Base-by-base conservation (phyloP, 2,797 vertebrate species). In the Diplodus sargus region DNA sequence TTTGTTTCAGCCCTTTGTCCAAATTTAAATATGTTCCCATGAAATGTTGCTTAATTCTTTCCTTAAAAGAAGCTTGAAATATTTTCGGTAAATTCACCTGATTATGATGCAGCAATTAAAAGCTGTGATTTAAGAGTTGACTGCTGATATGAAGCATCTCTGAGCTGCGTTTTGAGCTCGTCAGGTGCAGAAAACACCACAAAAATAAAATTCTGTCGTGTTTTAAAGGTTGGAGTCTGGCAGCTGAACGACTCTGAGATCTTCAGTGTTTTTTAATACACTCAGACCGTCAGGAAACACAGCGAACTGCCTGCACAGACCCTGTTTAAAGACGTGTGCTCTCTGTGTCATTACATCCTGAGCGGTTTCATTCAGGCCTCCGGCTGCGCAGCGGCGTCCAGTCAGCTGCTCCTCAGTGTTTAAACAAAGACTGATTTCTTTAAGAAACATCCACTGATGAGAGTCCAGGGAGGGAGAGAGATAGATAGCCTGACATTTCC, bases 371-470 rank as follows among this genome's bases (percentile, higher is more conserved):
- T 85, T 88, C 72, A 83, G 81, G 71, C 81, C 80, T 80, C n/a
- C 20, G 76, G 82, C 84, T 71, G 81, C 52, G 69, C 52, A 53
- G 43, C 48, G 9, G 11, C 28, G 25, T 52, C 54, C 75, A 71
- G 58, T 74, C 45, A n/a, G 28, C 10, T 71, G 23, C 69, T 74
- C 82, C 51, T 75, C 67, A 20, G 70, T 88, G 87, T 89, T 69
- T 85, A 87, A 84, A 93, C 88, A 93, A 91, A 88, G 78, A 30
- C 64, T 74, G 78, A 89, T 91, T 92, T 25, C n/a, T 92, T 90
- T 78, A 51, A 39, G 70, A 80, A 84, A 85, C 78, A 22, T 79
- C 59, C 12, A 3, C 72, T 74, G 70, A 80, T 81, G 88, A 85
- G 42, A 70, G 70, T 75, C 73, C 58, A 49, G 18, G 48, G 79